phyloP scores from a whole-genome alignment of 2,888 invertebrate genomes.

The Stenodera caucasica region DNA sequence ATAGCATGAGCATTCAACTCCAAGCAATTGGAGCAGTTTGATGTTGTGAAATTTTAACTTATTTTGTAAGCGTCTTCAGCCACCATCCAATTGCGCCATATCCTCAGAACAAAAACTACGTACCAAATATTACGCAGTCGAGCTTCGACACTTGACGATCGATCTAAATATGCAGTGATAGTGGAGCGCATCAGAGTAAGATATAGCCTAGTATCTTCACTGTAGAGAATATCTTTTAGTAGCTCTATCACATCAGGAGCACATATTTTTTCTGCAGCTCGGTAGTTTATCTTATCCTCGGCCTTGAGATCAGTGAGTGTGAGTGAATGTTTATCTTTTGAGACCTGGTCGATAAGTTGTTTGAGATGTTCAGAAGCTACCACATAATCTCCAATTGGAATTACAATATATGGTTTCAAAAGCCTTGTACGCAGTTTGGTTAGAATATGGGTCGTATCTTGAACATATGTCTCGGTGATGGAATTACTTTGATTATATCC shows the following conservation, averaged over 20 bases:
- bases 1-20: slow-evolving; percentile 7
- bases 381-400: slow-evolving; percentile 21
- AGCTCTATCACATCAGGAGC: slow-evolving; percentile 15
- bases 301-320: slow-evolving; percentile 19
- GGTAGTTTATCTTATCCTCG: slow-evolving; percentile 32
- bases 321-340: slow-evolving; percentile 22
- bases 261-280: slow-evolving; percentile 27
- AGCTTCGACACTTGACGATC: background rate
- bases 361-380: slow-evolving; percentile 7
- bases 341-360: slow-evolving; percentile 10
- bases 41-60: background rate
- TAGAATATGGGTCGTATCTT: slow-evolving; percentile 25
- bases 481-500: slow-evolving; percentile 2
- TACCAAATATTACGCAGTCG: slow-evolving; percentile 16
- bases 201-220: slow-evolving; percentile 14
- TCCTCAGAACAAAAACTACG: slow-evolving; percentile 3
- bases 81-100: slow-evolving; percentile 1
- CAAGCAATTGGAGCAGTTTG: background rate
- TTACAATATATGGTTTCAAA: slow-evolving; percentile 12
- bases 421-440: slow-evolving; percentile 25
- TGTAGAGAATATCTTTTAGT: slow-evolving; percentile 11
- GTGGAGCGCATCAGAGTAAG: slow-evolving; percentile 15
- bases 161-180: slow-evolving; percentile 8
- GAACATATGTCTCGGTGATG: slow-evolving; percentile 17
- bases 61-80: background rate